These are phyloP conservation scores for Propithecus deckenii DNA, from an alignment of 2,797 vertebrate species.

Conservation along the genomic window DNA sequence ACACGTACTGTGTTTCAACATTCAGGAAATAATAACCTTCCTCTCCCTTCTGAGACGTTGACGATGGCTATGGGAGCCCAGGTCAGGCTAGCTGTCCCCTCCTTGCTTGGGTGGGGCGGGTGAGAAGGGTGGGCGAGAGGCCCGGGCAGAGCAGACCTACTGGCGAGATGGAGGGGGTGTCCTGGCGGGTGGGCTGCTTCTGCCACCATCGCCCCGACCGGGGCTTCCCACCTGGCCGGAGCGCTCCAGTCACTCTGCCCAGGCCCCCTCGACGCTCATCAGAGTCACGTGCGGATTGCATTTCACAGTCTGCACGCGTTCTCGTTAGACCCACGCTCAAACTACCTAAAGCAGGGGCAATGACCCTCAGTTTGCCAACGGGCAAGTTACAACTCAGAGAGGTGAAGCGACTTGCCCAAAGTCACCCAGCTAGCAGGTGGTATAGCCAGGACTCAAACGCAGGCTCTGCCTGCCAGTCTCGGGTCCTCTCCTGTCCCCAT, in stretches of 20 bases:
- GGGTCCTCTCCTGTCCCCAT: not conserved
- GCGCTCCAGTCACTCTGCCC: fast-evolving
- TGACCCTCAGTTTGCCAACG: fast-evolving
- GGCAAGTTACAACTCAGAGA: not conserved
- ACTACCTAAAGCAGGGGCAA: fast-evolving
- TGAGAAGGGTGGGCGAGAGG: fast-evolving
- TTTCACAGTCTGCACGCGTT: not conserved
- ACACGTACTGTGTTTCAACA: not conserved
- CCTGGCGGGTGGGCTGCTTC: fast-evolving
- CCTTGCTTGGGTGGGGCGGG: not conserved
- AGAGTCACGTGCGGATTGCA: fast-evolving
- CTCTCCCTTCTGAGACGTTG: not conserved
- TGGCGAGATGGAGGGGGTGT: not conserved
- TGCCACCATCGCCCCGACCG: fast-evolving
- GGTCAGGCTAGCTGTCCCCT: not conserved
- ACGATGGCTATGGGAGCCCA: not conserved
- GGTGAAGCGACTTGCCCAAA: not conserved
- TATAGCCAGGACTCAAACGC: not conserved
- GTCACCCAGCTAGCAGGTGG: fast-evolving
- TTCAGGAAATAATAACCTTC: not conserved
- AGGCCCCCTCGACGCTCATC: fast-evolving
- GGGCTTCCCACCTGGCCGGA: too few species aligned
- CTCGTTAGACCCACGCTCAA: not conserved
- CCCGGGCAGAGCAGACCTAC: fast-evolving
- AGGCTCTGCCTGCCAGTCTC: too few species aligned